Evolutionary conservation across 2,888 invertebrate species (phyloP).

Genomic region (Chelonus formosanus): DNA sequence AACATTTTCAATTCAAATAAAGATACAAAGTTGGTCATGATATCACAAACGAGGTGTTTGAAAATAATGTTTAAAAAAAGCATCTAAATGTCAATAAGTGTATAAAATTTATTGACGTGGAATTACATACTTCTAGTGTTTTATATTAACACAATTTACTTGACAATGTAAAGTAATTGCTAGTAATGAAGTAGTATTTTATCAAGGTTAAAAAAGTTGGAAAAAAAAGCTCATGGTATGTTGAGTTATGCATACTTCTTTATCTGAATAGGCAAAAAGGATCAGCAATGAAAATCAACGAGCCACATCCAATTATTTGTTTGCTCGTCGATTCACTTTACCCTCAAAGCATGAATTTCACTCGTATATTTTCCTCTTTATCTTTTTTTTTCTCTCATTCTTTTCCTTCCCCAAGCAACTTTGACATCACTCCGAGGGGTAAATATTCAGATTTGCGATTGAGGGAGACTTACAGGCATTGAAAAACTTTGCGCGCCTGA

Average conservation of each 20-base stretch:
- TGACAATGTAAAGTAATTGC: too few species aligned
- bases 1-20: too few species aligned
- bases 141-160: too few species aligned
- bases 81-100: too few species aligned
- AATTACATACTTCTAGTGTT: too few species aligned
- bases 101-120: too few species aligned
- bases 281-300: conserved; percentile 33
- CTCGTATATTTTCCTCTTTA: conserved; percentile 10
- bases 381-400: conserved; percentile 5
- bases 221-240: too few species aligned
- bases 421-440: conserved; percentile 29
- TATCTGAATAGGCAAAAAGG: conserved; percentile 18
- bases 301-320: conserved; percentile 34
- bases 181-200: too few species aligned
- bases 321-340: conserved; percentile 18
- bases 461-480: conserved; percentile 31
- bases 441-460: conserved; percentile 35
- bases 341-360: conserved; percentile 19
- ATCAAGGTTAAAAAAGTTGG: too few species aligned
- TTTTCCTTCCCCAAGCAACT: conserved; percentile 12
- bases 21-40: too few species aligned
- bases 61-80: too few species aligned
- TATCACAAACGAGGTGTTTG: too few species aligned
- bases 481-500: conserved; percentile 36
- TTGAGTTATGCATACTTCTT: conserved; percentile 2